These are phyloP conservation scores for Olivierus martensii DNA, from an alignment of 1,140 invertebrate genomes.

Conservation along the genomic window DNA sequence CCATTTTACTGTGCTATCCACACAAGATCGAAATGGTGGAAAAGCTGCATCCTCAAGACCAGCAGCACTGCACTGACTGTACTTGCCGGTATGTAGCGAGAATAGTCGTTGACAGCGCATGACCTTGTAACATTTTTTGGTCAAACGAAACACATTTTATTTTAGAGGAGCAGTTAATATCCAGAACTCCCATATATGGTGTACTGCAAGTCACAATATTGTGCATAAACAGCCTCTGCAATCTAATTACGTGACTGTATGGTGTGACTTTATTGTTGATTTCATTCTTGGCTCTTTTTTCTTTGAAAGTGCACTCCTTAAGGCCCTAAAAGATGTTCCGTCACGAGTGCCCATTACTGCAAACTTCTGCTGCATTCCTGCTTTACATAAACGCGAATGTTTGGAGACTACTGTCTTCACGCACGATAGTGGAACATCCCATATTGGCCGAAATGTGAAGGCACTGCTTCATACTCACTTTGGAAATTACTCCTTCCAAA, in stretches of 20 bases:
- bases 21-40: neutral
- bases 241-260: neutral
- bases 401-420: constrained; percentile 6
- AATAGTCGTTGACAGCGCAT: neutral
- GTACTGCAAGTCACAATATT: neutral
- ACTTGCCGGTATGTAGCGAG: neutral
- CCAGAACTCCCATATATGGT: neutral
- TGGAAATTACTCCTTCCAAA: too few species aligned
- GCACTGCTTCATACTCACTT: neutral
- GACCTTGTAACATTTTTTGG: neutral
- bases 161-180: neutral
- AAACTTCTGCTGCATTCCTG: constrained; percentile 1
- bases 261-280: constrained; percentile 1
- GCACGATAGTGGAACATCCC: constrained; percentile 1
- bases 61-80: neutral
- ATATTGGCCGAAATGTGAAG: neutral
- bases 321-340: neutral
- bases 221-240: neutral
- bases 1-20: neutral
- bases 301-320: neutral
- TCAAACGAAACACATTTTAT: neutral
- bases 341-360: neutral
- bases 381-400: neutral
- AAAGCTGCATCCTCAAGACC: neutral
- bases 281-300: constrained; percentile 2